phyloP scores from a whole-genome alignment of 53 echinoderm and acorn worm genomes.

The Crossaster papposus region DNA sequence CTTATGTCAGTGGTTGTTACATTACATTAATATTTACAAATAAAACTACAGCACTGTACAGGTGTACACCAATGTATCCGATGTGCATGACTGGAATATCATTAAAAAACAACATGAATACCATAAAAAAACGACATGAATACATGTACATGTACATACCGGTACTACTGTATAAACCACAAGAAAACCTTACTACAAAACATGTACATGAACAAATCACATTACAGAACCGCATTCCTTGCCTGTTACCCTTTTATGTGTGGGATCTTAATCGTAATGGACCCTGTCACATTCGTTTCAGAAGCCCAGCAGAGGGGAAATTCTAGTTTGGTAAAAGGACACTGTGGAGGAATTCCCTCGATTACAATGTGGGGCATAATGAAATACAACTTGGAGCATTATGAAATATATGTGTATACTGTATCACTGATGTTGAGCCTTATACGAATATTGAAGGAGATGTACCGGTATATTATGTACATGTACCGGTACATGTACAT shows the following conservation, averaged over 20 bases:
- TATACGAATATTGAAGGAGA: not conserved
- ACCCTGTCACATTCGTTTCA: not conserved
- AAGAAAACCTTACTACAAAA: not conserved
- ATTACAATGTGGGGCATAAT: no score
- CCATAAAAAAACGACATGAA: not conserved
- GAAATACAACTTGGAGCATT: not conserved
- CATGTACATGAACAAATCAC: not conserved
- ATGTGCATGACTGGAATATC: constrained; percentile 1
- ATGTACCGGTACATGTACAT: not conserved
- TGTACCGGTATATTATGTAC: not conserved
- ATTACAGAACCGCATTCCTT: not conserved
- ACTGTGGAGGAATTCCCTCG: not conserved
- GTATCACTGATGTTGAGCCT: not conserved
- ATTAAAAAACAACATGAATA: not conserved
- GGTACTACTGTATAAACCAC: constrained; percentile 10
- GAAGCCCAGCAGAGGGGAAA: not conserved
- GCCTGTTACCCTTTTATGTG: not conserved
- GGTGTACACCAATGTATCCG: no score
- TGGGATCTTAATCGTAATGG: not conserved
- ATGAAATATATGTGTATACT: no score
- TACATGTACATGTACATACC: no score
- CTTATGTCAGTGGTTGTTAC: not conserved
- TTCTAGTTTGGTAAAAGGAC: not conserved
- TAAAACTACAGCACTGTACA: no score
- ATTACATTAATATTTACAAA: no score